Evolutionary conservation across 2,113 vertebrate species (phyloP).

Genomic region (Hemichromis elongatus): DNA sequence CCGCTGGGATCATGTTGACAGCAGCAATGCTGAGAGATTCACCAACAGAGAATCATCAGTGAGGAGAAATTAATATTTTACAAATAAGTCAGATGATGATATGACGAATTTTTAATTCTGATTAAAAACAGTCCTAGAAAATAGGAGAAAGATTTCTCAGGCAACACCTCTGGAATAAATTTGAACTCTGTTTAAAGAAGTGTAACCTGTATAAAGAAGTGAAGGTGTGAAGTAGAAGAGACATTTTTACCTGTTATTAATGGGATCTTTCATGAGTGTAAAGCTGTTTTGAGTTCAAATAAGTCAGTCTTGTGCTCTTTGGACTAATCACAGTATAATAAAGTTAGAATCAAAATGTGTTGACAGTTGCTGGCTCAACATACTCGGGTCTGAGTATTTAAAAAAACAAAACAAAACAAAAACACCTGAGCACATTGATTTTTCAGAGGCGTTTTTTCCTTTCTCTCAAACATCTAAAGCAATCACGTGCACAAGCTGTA

Average conservation of each 20-base stretch:
- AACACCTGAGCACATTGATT: background rate
- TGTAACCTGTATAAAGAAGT: background rate
- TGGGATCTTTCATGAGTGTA: background rate
- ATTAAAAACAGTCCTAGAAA: background rate
- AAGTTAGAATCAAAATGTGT: background rate
- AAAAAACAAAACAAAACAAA: background rate
- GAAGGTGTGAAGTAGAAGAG: background rate
- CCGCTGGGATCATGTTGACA: background rate
- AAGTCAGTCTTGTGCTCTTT: background rate
- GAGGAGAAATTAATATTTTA: constrained; percentile 24
- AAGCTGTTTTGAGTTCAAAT: background rate
- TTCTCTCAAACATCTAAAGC: background rate
- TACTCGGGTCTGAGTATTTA: background rate
- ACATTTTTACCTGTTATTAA: background rate
- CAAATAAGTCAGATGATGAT: background rate
- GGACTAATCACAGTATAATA: background rate
- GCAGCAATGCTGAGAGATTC: background rate
- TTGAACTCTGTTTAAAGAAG: background rate
- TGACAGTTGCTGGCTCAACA: background rate
- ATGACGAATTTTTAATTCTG: background rate
- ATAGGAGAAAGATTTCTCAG: background rate
- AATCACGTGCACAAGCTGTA: background rate
- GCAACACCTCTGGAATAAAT: background rate
- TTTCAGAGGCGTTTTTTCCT: background rate
- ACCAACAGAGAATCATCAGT: background rate